Evolutionary conservation across 1,140 invertebrate species (phyloP).

Genomic region (Heliconius nattereri): DNA sequence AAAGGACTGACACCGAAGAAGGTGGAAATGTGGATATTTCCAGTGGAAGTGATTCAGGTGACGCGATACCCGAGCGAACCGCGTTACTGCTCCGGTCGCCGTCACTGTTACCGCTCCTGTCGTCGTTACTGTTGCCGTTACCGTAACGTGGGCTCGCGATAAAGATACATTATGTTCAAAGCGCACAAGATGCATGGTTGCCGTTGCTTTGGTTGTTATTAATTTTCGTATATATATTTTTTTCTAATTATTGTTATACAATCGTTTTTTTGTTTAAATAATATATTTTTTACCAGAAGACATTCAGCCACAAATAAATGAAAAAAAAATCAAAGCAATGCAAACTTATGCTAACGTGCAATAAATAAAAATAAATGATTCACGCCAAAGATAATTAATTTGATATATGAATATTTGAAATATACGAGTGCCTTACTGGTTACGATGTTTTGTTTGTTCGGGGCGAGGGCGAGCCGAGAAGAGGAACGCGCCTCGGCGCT

Average conservation of each 20-base stretch:
- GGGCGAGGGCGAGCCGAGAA: slow-evolving; percentile 52
- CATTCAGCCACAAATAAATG: not conserved
- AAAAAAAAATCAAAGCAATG: not conserved
- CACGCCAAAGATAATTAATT: slow-evolving; percentile 72
- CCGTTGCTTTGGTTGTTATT: slow-evolving; percentile 2
- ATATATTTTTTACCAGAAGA: not conserved
- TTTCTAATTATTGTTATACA: not conserved
- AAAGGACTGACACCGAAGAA: slow-evolving; percentile 59
- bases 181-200: slow-evolving; percentile 7
- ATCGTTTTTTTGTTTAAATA: not conserved
- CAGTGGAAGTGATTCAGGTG: slow-evolving; percentile 77
- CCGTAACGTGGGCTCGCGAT: slow-evolving; percentile 19
- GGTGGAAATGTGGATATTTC: slow-evolving; percentile 71
- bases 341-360: not conserved
- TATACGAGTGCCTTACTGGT: slow-evolving; percentile 80
- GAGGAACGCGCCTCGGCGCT: slow-evolving; percentile 82
- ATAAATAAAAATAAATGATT: not conserved
- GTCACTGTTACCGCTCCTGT: not conserved
- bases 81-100: not conserved
- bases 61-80: slow-evolving; percentile 37
- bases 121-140: not conserved
- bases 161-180: slow-evolving; percentile 14
- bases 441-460: slow-evolving; percentile 72
- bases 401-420: slow-evolving; percentile 66
- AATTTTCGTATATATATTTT: not conserved